phyloP scores from a whole-genome alignment of 2,797 vertebrate genomes.

The Mus minutoides region DNA sequence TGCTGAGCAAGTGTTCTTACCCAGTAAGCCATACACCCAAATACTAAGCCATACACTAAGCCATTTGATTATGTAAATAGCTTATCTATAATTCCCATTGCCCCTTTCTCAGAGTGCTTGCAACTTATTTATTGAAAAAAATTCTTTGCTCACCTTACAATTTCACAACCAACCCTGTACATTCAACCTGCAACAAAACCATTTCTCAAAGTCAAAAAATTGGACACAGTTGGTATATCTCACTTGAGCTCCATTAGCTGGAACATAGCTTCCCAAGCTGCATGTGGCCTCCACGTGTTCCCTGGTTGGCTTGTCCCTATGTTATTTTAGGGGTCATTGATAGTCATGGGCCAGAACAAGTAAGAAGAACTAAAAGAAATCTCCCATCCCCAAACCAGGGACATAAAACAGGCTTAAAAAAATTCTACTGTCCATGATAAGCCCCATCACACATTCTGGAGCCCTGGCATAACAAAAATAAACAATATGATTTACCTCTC shows the following conservation, averaged over 20 bases:
- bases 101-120: too few species aligned
- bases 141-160: background rate
- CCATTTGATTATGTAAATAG: background rate
- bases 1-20: background rate
- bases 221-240: background rate
- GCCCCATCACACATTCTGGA: background rate
- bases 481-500: background rate
- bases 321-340: background rate
- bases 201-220: background rate
- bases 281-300: background rate
- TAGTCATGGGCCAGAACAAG: background rate
- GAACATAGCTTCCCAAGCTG: background rate
- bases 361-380: background rate
- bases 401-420: background rate
- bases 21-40: background rate
- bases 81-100: background rate
- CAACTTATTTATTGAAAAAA: conserved; percentile 8
- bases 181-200: background rate
- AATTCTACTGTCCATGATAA: background rate
- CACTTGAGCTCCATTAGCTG: background rate
- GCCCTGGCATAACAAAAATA: background rate
- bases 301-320: background rate
- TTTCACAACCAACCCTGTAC: background rate
- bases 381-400: background rate
- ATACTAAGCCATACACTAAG: background rate